These are phyloP conservation scores for Camponotus vicinus DNA, from an alignment of 1,140 invertebrate species.

Conservation along the genomic window DNA sequence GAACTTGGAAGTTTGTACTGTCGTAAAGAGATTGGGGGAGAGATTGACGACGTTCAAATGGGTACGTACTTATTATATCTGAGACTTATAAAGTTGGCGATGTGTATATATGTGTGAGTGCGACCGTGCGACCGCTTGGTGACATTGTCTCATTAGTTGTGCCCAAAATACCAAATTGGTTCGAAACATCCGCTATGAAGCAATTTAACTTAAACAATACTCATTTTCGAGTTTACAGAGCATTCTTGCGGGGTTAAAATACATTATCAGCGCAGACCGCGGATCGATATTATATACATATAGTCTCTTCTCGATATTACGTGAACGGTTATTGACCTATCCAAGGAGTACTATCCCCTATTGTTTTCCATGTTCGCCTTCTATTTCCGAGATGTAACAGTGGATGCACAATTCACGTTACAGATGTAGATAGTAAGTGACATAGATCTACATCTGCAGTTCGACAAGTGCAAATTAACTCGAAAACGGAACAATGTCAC, in stretches of 20 bases:
- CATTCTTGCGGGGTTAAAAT: slow-evolving; percentile 40
- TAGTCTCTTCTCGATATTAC: slow-evolving; percentile 21
- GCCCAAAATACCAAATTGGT: too few species aligned
- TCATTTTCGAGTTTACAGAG: slow-evolving; percentile 7
- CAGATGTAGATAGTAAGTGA: slow-evolving; percentile 15
- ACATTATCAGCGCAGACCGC: slow-evolving; percentile 37
- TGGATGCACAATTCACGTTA: not conserved
- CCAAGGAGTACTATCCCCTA: slow-evolving; percentile 1
- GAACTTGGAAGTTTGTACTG: not conserved
- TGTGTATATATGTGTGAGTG: not conserved
- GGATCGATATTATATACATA: slow-evolving; percentile 48
- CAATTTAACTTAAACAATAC: slow-evolving; percentile 40
- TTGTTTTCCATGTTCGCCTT: slow-evolving; percentile 22
- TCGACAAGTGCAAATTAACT: not conserved
- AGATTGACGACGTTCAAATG: not conserved
- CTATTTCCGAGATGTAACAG: not conserved
- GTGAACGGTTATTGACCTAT: slow-evolving; percentile 52
- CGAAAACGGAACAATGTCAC: not conserved
- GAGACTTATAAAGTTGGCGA: not conserved
- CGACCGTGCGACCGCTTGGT: not conserved
- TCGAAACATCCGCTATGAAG: not conserved
- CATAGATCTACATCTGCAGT: not conserved
- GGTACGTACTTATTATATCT: not conserved
- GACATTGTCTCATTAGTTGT: not conserved
- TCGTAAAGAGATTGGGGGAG: not conserved